Conservation (phyloP, 2,888 invertebrate species). For the Polyommatus icarus region DNA sequence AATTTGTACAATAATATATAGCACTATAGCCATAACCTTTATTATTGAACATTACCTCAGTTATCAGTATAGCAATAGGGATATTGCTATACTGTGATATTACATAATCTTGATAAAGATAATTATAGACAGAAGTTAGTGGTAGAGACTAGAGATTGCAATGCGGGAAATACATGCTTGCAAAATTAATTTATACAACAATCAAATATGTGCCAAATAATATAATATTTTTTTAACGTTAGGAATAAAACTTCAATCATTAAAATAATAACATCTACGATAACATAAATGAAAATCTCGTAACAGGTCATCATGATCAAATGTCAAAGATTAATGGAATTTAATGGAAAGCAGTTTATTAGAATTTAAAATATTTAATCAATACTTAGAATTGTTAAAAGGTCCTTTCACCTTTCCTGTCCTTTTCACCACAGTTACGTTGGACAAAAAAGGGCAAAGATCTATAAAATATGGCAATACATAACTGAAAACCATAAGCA, state of each 20-base stretch:
- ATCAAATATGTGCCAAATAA: neutral
- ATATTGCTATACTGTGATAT: no score
- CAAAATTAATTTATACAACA: no score
- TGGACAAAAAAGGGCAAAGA: neutral
- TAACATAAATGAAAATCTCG: constrained; percentile 5
- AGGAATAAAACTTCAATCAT: neutral
- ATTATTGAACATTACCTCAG: no score
- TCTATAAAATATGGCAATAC: neutral
- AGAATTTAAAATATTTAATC: neutral
- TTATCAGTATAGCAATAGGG: no score
- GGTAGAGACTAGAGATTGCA: no score
- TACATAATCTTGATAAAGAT: no score
- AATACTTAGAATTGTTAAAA: neutral
- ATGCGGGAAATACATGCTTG: no score
- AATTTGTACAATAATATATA: no score
- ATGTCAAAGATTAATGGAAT: neutral
- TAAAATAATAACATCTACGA: neutral
- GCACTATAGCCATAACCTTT: no score
- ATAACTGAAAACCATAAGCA: constrained; percentile 34
- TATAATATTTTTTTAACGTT: no score
- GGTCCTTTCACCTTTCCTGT: no score
- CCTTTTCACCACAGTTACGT: neutral
- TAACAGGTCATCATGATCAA: neutral
- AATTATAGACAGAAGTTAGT: no score
- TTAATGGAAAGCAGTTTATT: neutral